A percentile compares a stretch with the other conserved stretches of the same genome.
These are phyloP conservation scores for Chironex yamaguchii DNA, from an alignment of 30 jellyfish, hydroid and myxozoan genomes.

Conservation along the genomic window DNA sequence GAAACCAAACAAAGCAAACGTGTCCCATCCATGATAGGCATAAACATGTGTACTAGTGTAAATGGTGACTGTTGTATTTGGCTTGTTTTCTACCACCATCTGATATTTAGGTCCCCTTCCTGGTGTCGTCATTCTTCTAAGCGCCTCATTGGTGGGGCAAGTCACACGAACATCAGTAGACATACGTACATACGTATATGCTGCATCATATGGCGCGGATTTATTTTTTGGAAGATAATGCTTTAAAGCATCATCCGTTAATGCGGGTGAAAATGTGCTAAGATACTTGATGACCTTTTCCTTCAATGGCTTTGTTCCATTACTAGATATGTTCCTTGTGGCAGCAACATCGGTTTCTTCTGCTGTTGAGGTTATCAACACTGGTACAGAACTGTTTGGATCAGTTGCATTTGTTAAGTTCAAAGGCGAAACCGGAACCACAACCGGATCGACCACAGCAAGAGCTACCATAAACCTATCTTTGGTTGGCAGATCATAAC, in stretches of 20 bases:
- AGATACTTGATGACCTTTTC: too few species aligned
- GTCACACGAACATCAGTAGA: slow-evolving; percentile 63
- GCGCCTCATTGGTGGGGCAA: slow-evolving; percentile 47
- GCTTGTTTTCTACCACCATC: slow-evolving; percentile 18
- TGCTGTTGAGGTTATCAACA: slow-evolving; percentile 52
- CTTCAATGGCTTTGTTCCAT: too few species aligned
- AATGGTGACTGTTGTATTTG: not conserved
- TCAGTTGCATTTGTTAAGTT: not conserved
- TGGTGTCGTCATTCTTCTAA: slow-evolving; percentile 1
- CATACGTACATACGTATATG: not conserved
- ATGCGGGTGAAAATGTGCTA: too few species aligned
- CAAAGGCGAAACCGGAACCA: slow-evolving; percentile 16
- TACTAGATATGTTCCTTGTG: too few species aligned
- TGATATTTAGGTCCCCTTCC: slow-evolving; percentile 23
- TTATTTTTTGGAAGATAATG: too few species aligned
- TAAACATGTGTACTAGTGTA: not conserved
- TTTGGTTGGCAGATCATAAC: slow-evolving; percentile 45
- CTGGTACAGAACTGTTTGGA: too few species aligned
- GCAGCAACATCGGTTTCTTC: slow-evolving; percentile 59
- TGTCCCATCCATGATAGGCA: slow-evolving; percentile 60
- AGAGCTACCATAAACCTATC: slow-evolving; percentile 7
- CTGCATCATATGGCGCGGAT: too few species aligned
- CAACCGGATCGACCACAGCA: slow-evolving; percentile 45
- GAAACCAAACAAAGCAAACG: slow-evolving; percentile 66
- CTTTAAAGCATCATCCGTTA: too few species aligned